These are phyloP conservation scores for Tringa solitaria DNA, from an alignment of 2,113 vertebrate species.

Conservation along the genomic window DNA sequence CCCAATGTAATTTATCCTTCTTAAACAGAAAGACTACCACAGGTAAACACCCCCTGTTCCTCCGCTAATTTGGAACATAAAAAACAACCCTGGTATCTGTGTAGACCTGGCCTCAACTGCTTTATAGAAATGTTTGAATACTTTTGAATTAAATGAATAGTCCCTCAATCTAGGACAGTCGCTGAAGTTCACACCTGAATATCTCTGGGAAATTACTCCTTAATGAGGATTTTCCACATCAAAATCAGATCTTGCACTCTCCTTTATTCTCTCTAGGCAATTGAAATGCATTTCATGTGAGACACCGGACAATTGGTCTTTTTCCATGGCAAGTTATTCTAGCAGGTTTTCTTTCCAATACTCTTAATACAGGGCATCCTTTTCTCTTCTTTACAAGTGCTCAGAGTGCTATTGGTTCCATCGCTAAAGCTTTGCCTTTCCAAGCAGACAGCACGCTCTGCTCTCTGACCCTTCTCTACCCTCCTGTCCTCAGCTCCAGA, in stretches of 20 bases:
- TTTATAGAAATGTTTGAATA: background rate
- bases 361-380: background rate
- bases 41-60: background rate
- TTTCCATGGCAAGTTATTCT: background rate
- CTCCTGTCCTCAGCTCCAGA: conserved; percentile 6
- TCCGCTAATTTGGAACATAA: background rate
- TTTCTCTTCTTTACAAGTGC: background rate
- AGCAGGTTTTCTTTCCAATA: background rate
- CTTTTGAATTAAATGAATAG: background rate
- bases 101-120: background rate
- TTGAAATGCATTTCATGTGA: background rate
- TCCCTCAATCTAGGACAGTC: background rate
- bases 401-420: background rate
- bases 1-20: background rate
- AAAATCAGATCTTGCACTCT: background rate
- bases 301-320: rapidly evolving
- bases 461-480: conserved; percentile 5
- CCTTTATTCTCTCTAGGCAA: background rate
- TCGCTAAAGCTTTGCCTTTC: background rate
- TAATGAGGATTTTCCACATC: background rate
- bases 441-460: background rate
- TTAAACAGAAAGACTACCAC: background rate
- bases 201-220: background rate
- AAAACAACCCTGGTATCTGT: background rate
- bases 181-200: background rate